Percentiles rank a stretch among this genome's conserved stretches.
Evolutionary conservation across 2,113 vertebrate genomes (phyloP).

Genomic region (Vombatus ursinus): DNA sequence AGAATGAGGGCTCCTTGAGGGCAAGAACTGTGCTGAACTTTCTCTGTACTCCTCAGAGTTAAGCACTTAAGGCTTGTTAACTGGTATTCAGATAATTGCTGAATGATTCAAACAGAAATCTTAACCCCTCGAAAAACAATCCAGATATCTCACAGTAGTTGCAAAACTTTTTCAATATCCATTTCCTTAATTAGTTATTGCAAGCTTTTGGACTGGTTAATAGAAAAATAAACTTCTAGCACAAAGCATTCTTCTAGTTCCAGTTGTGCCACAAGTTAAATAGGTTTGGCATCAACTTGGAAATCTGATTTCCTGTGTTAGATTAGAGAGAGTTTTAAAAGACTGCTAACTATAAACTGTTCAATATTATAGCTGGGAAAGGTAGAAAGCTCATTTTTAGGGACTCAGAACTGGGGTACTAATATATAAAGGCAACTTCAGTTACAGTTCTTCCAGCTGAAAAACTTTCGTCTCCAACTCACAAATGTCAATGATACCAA

Average conservation of each 20-base stretch:
- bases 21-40: neutral
- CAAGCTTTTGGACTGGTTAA: neutral
- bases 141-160: neutral
- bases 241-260: neutral
- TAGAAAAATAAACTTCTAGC: neutral
- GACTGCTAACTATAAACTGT: neutral
- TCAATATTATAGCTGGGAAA: neutral
- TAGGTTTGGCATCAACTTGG: neutral
- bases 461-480: slow-evolving; percentile 32
- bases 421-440: neutral
- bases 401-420: neutral
- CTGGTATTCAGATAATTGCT: neutral
- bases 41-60: neutral
- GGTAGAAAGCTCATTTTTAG: neutral
- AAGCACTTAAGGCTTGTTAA: neutral
- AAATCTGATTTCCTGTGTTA: neutral
- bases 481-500: neutral
- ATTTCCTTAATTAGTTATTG: neutral
- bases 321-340: slow-evolving; percentile 31
- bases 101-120: neutral
- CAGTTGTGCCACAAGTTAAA: slow-evolving; percentile 23
- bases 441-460: neutral
- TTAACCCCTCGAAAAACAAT: neutral
- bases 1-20: neutral
- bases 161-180: neutral